These are phyloP conservation scores for Carollia perspicillata DNA, from an alignment of 2,113 vertebrate species.

Conservation along the genomic window DNA sequence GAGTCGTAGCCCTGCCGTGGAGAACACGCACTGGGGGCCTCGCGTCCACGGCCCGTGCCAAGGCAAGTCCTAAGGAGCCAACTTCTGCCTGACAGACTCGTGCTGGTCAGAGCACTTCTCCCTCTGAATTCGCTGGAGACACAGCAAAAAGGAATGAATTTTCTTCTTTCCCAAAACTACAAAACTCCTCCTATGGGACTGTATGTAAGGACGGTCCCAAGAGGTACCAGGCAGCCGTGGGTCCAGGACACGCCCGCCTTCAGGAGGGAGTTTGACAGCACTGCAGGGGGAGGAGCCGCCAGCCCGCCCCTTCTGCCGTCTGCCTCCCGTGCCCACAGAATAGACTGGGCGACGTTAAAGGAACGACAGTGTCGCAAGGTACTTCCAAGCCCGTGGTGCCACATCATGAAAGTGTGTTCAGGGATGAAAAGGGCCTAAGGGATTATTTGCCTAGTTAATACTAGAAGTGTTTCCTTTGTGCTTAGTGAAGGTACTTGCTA, in stretches of 20 bases:
- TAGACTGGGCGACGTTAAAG: neutral
- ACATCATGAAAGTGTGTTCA: conserved; percentile 44
- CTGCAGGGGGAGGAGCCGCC: fast-evolving
- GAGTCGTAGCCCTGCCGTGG: neutral
- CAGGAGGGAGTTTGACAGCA: neutral
- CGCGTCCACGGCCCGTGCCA: neutral
- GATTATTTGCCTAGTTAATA: conserved; percentile 22
- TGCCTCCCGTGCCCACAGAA: neutral
- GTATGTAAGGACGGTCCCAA: neutral
- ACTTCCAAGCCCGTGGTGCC: conserved; percentile 22
- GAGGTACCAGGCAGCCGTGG: neutral
- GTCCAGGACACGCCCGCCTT: neutral
- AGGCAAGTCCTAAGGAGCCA: neutral
- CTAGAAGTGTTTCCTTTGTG: conserved; percentile 26
- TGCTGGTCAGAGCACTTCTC: neutral
- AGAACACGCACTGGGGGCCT: neutral
- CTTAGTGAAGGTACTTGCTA: conserved; percentile 11
- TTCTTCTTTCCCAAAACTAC: neutral
- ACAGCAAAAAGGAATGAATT: neutral
- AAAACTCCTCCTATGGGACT: neutral
- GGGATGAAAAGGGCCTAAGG: neutral
- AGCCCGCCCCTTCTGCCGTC: neutral
- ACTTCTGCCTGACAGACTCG: neutral
- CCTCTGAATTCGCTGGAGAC: neutral
- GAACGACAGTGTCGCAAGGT: neutral